These are phyloP conservation scores for Yponomeuta evonymella DNA, from an alignment of 2,888 invertebrate species.

Conservation along the genomic window DNA sequence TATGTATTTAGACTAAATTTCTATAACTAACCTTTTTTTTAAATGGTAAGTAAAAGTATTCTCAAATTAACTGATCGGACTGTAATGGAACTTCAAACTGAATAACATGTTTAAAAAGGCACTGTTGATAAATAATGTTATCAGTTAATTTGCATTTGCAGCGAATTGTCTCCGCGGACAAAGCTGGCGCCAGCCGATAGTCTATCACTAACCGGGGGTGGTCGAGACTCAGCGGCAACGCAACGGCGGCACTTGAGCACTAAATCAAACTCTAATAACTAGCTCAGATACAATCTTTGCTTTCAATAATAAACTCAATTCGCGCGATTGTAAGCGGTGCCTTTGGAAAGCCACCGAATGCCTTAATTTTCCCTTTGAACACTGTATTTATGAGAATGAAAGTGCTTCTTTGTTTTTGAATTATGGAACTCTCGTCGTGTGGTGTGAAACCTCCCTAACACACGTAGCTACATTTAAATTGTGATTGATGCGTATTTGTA, in stretches of 20 bases:
- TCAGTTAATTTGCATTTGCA: neutral
- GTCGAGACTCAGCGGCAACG: conserved; percentile 38
- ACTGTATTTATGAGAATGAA: neutral
- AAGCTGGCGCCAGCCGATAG: conserved; percentile 24
- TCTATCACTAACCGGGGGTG: conserved; percentile 58
- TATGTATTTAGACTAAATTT: no score
- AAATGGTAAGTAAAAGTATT: no score
- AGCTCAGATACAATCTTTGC: conserved; percentile 63
- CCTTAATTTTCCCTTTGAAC: conserved; percentile 11
- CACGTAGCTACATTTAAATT: neutral
- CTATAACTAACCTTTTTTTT: no score
- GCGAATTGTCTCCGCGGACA: conserved; percentile 24
- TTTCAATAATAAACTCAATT: conserved; percentile 67
- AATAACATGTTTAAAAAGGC: neutral
- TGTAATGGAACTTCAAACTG: no score
- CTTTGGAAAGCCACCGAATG: conserved; percentile 24
- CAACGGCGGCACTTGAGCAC: conserved; percentile 36
- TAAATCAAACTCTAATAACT: conserved; percentile 72
- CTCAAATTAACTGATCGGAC: no score
- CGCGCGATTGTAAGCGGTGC: conserved; percentile 46
- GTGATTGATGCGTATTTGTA: neutral
- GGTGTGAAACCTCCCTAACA: neutral
- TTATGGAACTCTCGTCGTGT: neutral
- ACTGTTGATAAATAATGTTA: neutral
- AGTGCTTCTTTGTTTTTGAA: neutral